A percentile compares a stretch with the other conserved stretches of the same genome.
Evolutionary conservation across 2,888 invertebrate species (phyloP).

Genomic region (Entomobrya multifasciata): DNA sequence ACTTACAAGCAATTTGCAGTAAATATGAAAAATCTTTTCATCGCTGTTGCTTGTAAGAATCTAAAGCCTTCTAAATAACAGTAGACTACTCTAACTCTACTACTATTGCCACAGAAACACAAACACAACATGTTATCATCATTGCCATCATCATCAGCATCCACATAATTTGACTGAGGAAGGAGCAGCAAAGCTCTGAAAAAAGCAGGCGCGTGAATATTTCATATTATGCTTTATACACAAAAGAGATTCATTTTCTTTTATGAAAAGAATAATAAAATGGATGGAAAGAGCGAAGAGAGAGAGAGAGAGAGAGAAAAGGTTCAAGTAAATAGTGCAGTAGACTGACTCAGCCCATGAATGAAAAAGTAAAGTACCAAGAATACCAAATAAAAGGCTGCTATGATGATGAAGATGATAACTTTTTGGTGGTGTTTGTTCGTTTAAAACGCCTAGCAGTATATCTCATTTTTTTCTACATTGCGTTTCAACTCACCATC

Average conservation of each 20-base stretch:
- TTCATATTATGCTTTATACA: slow-evolving; percentile 32
- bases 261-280: slow-evolving; percentile 49
- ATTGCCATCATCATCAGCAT: too few relatives aligned
- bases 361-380: neutral
- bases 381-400: slow-evolving; percentile 2
- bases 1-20: too few relatives aligned
- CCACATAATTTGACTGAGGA: slow-evolving; percentile 29
- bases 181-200: neutral
- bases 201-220: slow-evolving; percentile 24
- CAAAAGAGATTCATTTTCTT: slow-evolving; percentile 48
- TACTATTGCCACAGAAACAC: neutral
- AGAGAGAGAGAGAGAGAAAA: neutral
- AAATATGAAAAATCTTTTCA: neutral
- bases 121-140: neutral
- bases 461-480: neutral
- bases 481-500: neutral
- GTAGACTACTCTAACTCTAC: too few relatives aligned
- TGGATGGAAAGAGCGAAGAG: slow-evolving; percentile 10
- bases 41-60: neutral
- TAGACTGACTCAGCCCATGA: neutral
- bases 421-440: neutral
- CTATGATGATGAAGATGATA: neutral
- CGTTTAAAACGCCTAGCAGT: neutral
- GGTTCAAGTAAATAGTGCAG: neutral
- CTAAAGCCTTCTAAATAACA: neutral